phyloP scores from a whole-genome alignment of 1,140 invertebrate genomes.

The Zaprionus lachaisei region DNA sequence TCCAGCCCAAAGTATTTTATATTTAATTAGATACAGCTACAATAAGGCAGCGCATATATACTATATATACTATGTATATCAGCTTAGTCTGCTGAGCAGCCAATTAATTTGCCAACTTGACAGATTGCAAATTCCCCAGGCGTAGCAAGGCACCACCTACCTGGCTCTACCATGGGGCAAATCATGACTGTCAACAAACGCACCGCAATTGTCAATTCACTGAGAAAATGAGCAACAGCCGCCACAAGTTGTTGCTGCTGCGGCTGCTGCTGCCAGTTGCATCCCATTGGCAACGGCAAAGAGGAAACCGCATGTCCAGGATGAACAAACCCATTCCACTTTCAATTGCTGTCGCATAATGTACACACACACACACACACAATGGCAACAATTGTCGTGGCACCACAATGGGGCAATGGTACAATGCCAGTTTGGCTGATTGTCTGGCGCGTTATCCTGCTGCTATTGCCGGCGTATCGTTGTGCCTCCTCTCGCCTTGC shows the following conservation, averaged over 20 bases:
- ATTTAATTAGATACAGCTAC: constrained; percentile 25
- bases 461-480: neutral
- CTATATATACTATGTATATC: neutral
- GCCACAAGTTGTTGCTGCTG: constrained; percentile 22
- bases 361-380: constrained; percentile 21
- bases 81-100: neutral
- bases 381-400: constrained; percentile 27
- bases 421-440: constrained; percentile 60
- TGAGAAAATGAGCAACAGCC: constrained; percentile 55
- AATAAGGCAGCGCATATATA: neutral
- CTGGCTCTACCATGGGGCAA: neutral
- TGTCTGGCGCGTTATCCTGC: constrained; percentile 37
- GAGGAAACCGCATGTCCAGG: constrained; percentile 54
- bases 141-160: neutral
- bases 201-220: constrained; percentile 63
- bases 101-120: neutral
- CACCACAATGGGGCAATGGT: constrained; percentile 48
- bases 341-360: constrained; percentile 55
- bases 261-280: neutral
- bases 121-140: neutral
- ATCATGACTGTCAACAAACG: neutral
- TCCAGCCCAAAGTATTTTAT: neutral
- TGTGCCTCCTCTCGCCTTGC: constrained; percentile 24
- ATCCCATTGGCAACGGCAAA: constrained; percentile 17
- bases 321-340: constrained; percentile 5